These are phyloP conservation scores for Drosophila oshimai DNA, from an alignment of 1,140 invertebrate genomes.

Conservation along the genomic window DNA sequence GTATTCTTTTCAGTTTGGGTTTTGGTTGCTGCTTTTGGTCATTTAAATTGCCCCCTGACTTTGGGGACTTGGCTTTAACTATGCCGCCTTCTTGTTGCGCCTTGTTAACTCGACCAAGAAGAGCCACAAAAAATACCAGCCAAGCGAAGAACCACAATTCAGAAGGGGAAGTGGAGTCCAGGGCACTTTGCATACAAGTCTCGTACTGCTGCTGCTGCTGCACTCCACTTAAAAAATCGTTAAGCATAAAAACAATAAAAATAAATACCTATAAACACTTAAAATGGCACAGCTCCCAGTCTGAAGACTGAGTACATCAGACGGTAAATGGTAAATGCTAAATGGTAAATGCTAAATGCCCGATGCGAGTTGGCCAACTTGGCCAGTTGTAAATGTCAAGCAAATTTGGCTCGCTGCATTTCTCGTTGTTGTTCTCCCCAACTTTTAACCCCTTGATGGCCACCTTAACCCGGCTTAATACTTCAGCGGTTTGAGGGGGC, in stretches of 20 bases:
- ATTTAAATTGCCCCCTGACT: slow-evolving; percentile 69
- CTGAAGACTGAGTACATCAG: slow-evolving; percentile 31
- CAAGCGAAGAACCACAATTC: slow-evolving; percentile 21
- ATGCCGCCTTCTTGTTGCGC: slow-evolving; percentile 61
- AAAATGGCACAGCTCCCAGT: slow-evolving; percentile 60
- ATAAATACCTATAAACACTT: slow-evolving; percentile 80
- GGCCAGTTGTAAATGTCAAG: slow-evolving; percentile 77
- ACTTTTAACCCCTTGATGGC: not conserved
- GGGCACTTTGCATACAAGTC: slow-evolving; percentile 65
- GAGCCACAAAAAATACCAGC: slow-evolving; percentile 28
- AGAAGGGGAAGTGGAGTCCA: slow-evolving; percentile 8
- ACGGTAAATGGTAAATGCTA: too few species aligned
- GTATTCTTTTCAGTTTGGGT: slow-evolving; percentile 16
- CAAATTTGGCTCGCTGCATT: slow-evolving; percentile 72
- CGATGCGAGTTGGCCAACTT: slow-evolving; percentile 46
- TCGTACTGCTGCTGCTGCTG: slow-evolving; percentile 22
- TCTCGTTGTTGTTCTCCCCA: slow-evolving; percentile 22
- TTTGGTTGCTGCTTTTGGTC: slow-evolving; percentile 29
- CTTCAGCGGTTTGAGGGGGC: not conserved
- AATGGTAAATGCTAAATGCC: too few species aligned
- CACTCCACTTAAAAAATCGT: slow-evolving; percentile 77
- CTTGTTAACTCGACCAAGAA: slow-evolving; percentile 43
- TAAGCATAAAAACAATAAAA: slow-evolving; percentile 81
- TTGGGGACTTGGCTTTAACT: slow-evolving; percentile 61
- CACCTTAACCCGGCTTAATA: not conserved